A percentile compares a stretch with the other conserved stretches of the same genome.
phyloP scores from a whole-genome alignment of 2,113 vertebrate species.

The Ornithorhynchus anatinus region DNA sequence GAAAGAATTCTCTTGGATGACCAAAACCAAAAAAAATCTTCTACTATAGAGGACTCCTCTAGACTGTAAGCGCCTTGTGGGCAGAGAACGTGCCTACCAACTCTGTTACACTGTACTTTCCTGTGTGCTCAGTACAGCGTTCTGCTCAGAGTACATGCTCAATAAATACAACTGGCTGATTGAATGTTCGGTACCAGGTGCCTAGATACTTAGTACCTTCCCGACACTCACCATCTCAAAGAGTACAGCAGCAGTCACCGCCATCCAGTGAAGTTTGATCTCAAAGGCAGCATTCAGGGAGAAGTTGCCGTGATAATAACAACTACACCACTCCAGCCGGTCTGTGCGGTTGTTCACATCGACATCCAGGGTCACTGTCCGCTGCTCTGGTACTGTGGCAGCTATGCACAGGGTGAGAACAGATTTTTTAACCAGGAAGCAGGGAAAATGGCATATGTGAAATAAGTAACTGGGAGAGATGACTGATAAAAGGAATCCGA shows the following conservation, averaged over 20 bases:
- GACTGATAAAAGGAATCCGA: background rate
- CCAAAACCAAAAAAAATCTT: no score
- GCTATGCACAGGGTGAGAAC: constrained; percentile 62
- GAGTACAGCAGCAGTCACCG: constrained; percentile 91
- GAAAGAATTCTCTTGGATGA: background rate
- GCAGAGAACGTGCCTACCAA: no score
- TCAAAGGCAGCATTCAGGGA: constrained; percentile 91
- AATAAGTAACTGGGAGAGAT: no score
- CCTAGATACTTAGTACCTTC: background rate
- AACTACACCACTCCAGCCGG: constrained; percentile 95
- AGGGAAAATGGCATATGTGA: no score
- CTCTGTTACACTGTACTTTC: no score
- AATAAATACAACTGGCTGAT: no score
- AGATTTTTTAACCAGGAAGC: no score
- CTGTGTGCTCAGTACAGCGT: no score
- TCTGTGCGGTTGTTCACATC: constrained; percentile 95
- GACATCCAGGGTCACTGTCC: constrained; percentile 92
- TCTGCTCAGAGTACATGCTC: no score
- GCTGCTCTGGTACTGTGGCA: constrained; percentile 93
- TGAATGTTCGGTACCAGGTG: no score
- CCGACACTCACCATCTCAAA: constrained; percentile 93
- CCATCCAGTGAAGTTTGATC: constrained; percentile 99
- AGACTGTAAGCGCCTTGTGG: no score
- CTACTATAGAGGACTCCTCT: no score
- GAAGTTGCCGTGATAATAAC: constrained; percentile 96